phyloP scores from a whole-genome alignment of 2,113 vertebrate species.

The Xyliphius kryptos region DNA sequence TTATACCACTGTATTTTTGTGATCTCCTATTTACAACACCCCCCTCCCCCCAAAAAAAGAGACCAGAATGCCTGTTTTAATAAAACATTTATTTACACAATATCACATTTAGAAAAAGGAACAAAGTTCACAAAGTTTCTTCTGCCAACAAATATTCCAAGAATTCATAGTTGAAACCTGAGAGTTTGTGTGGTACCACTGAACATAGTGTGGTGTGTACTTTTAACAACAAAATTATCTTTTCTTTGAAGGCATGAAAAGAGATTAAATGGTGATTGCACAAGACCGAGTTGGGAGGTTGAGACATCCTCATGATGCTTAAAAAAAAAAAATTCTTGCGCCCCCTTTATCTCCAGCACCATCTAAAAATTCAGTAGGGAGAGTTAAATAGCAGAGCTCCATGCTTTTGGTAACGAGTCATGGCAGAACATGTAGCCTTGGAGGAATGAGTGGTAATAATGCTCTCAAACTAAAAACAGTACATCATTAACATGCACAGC shows the following conservation, averaged over 20 bases:
- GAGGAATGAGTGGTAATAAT: conserved; percentile 27
- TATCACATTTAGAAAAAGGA: no score
- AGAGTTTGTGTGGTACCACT: conserved; percentile 55
- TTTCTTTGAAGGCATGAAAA: conserved; percentile 36
- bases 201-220: conserved; percentile 53
- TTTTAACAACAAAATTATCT: conserved; percentile 47
- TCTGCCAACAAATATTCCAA: no score
- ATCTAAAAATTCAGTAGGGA: conserved; percentile 14
- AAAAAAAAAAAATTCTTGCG: neutral
- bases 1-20: no score
- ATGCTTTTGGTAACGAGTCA: conserved; percentile 8
- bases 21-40: no score
- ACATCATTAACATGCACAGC: conserved; percentile 16
- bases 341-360: conserved; percentile 30
- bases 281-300: conserved; percentile 13
- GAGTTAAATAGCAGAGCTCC: conserved; percentile 17
- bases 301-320: conserved; percentile 11
- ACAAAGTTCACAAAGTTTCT: no score
- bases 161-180: no score
- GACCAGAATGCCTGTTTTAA: no score
- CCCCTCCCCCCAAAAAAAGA: no score
- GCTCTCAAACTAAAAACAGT: conserved; percentile 8
- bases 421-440: neutral
- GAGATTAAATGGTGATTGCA: conserved; percentile 38
- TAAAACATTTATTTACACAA: no score